Percentiles rank a stretch among this genome's conserved stretches.
These are phyloP conservation scores for Bothrops jararaca DNA, from an alignment of 2,113 vertebrate species.

Conservation along the genomic window DNA sequence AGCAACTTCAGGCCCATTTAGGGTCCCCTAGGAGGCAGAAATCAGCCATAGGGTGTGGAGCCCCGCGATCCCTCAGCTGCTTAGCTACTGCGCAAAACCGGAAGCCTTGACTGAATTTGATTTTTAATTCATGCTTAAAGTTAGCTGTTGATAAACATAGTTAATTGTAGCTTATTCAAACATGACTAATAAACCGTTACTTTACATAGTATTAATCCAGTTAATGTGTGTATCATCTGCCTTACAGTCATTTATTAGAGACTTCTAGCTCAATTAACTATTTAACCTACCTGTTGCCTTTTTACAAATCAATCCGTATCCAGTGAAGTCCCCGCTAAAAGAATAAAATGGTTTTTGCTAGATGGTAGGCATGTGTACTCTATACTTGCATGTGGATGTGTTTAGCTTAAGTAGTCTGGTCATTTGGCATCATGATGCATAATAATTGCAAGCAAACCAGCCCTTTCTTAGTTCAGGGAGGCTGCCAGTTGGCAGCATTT, in stretches of 20 bases:
- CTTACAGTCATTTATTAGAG: not conserved
- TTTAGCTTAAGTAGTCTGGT: conserved; percentile 17
- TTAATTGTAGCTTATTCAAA: not conserved
- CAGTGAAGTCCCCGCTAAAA: not conserved
- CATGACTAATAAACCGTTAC: not conserved
- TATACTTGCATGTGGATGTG: not conserved
- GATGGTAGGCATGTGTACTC: not conserved
- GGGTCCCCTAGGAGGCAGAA: too few species aligned
- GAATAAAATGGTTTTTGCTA: not conserved
- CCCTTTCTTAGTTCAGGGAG: conserved; percentile 34
- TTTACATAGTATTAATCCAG: not conserved
- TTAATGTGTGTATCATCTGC: not conserved
- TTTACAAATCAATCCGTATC: not conserved
- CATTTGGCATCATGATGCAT: conserved; percentile 13
- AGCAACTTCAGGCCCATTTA: too few species aligned
- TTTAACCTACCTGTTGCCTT: not conserved
- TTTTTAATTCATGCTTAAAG: not conserved
- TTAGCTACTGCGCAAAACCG: too few species aligned
- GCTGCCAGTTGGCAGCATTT: conserved; percentile 37
- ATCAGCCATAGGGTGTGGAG: too few species aligned
- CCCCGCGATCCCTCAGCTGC: rapidly evolving
- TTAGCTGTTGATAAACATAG: not conserved
- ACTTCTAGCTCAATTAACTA: not conserved
- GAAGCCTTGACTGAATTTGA: not conserved
- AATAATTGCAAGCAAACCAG: conserved; percentile 35